These are phyloP conservation scores for Aphis gossypii DNA, from an alignment of 1,140 invertebrate species.

Conservation along the genomic window DNA sequence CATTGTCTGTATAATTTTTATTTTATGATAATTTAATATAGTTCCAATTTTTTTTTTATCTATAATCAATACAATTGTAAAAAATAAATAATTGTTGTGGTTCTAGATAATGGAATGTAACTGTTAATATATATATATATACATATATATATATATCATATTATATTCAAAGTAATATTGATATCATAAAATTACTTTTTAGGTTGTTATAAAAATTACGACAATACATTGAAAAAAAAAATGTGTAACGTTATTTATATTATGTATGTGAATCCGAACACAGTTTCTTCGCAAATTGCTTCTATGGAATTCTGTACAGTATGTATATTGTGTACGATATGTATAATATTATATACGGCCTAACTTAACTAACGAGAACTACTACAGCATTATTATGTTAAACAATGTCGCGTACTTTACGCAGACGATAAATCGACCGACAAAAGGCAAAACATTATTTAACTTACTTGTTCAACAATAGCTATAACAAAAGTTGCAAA, in stretches of 20 bases:
- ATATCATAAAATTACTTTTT: background rate
- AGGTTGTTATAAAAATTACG: background rate
- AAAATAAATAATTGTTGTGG: background rate
- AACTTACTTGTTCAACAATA: too few species aligned
- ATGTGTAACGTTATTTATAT: background rate
- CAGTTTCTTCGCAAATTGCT: background rate
- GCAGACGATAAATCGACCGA: background rate
- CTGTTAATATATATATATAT: too few species aligned
- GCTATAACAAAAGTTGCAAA: too few species aligned
- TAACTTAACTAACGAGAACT: background rate
- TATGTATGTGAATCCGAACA: background rate
- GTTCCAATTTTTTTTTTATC: background rate
- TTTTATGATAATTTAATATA: background rate
- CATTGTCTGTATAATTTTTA: background rate
- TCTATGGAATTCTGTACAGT: background rate
- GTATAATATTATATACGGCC: background rate
- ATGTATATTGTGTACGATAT: background rate
- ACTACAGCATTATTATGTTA: background rate
- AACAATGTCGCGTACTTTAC: background rate
- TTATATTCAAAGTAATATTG: background rate
- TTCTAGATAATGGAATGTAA: background rate
- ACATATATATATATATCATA: background rate
- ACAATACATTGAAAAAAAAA: background rate
- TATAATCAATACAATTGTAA: background rate
- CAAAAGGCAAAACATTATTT: background rate